Conservation (phyloP, 2,888 invertebrate species). For the Erebia aethiops region DNA sequence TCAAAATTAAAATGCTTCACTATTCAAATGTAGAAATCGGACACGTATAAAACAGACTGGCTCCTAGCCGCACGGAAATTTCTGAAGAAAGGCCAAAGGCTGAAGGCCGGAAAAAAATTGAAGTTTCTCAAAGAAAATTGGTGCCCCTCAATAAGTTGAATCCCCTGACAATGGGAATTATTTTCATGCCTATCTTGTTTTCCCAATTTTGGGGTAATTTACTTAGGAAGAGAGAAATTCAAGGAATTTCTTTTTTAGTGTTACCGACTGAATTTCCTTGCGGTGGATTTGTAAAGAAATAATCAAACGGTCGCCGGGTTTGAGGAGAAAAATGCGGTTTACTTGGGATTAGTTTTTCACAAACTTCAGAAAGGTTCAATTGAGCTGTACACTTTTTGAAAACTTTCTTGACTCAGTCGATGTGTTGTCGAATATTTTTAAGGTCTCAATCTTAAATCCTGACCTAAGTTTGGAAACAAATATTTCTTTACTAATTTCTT, state of each 20-base stretch:
- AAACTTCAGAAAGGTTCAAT: not conserved
- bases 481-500: no score
- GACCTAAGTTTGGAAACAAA: no score
- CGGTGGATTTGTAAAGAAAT: constrained; percentile 17
- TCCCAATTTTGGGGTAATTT: constrained; percentile 69
- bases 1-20: not conserved
- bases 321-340: constrained; percentile 11
- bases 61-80: not conserved
- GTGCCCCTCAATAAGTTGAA: constrained; percentile 69
- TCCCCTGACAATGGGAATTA: constrained; percentile 74
- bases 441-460: no score
- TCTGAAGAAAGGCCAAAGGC: constrained; percentile 13
- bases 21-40: not conserved
- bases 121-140: constrained; percentile 62
- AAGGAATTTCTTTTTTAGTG: constrained; percentile 28
- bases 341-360: not conserved
- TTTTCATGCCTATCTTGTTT: constrained; percentile 70
- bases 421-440: no score
- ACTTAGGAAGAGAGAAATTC: constrained; percentile 48
- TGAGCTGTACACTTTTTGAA: not conserved
- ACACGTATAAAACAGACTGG: not conserved
- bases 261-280: constrained; percentile 28
- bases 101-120: constrained; percentile 46
- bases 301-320: constrained; percentile 10
- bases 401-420: no score